A percentile compares a stretch with the other conserved stretches of the same genome.
Evolutionary conservation across 2,797 vertebrate genomes (phyloP).

Genomic region (Enteromius mattozi): DNA sequence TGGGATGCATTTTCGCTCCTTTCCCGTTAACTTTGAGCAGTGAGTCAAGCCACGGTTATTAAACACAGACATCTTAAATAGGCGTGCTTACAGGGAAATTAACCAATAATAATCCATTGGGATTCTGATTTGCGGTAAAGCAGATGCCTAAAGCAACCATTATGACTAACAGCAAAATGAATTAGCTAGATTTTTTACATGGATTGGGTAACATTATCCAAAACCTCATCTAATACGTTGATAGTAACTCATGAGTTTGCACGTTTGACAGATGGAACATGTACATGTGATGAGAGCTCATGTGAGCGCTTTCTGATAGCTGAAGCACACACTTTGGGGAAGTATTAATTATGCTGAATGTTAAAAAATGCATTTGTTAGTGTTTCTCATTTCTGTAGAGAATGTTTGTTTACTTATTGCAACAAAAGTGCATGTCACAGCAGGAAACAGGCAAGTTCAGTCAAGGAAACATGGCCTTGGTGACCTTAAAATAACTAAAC

Average conservation of each 20-base stretch:
- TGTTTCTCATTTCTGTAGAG: slow-evolving; percentile 1
- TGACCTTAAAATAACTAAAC: not conserved
- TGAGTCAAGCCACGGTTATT: slow-evolving; percentile 54
- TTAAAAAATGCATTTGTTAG: not conserved
- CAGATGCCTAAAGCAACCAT: slow-evolving; percentile 46
- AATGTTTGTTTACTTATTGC: slow-evolving; percentile 8
- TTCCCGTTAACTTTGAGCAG: slow-evolving; percentile 47
- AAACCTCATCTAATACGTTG: not conserved
- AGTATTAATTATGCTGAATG: slow-evolving; percentile 14
- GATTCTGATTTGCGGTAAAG: slow-evolving; percentile 22
- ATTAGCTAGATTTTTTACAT: slow-evolving; percentile 39
- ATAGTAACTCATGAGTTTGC: not conserved
- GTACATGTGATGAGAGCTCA: slow-evolving; percentile 3
- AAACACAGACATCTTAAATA: slow-evolving; percentile 53
- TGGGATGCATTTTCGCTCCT: slow-evolving; percentile 26
- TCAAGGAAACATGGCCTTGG: not conserved
- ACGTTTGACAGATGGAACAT: not conserved
- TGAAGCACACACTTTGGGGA: not conserved
- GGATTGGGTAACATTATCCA: not conserved
- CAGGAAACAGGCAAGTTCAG: not conserved
- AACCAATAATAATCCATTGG: slow-evolving; percentile 35
- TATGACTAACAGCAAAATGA: slow-evolving; percentile 34
- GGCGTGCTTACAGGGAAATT: slow-evolving; percentile 39
- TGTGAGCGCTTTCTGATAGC: not conserved
- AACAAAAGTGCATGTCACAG: not conserved